Conservation (phyloP, 2,113 vertebrate genomes). For the Hiodon tergisus region DNA sequence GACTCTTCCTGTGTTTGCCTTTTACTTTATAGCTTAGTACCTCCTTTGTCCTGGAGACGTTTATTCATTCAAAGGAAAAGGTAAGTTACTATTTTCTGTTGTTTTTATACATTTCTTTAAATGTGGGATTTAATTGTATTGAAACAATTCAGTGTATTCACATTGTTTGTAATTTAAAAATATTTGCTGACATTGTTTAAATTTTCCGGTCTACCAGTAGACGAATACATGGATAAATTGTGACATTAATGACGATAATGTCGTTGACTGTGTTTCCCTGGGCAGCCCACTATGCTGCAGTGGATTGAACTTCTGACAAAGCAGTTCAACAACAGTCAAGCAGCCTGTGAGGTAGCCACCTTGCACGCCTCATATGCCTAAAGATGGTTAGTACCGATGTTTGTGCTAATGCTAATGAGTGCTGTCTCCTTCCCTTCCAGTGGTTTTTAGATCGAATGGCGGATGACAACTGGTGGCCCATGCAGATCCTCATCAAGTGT, state of each 20-base stretch:
- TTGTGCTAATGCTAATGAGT: neutral
- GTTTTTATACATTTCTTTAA: neutral
- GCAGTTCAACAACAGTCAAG: conserved; percentile 99
- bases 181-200: neutral
- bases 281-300: conserved; percentile 97
- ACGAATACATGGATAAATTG: no score
- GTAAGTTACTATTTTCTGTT: conserved; percentile 49
- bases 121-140: neutral
- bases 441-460: conserved; percentile 99
- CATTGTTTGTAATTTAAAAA: neutral
- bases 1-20: neutral
- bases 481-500: conserved; percentile 98
- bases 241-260: no score
- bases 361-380: neutral
- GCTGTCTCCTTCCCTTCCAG: conserved; percentile 51
- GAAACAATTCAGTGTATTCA: no score
- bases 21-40: conserved; percentile 81
- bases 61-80: conserved; percentile 99
- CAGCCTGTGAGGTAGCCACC: conserved; percentile 84
- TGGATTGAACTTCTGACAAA: conserved; percentile 98
- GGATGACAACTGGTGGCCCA: conserved; percentile 99
- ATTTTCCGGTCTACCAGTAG: neutral
- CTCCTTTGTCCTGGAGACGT: conserved; percentile 96
- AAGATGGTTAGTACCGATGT: no score
- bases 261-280: conserved; percentile 37